These are phyloP conservation scores for Varecia variegata DNA, from an alignment of 2,797 vertebrate genomes.

Conservation along the genomic window DNA sequence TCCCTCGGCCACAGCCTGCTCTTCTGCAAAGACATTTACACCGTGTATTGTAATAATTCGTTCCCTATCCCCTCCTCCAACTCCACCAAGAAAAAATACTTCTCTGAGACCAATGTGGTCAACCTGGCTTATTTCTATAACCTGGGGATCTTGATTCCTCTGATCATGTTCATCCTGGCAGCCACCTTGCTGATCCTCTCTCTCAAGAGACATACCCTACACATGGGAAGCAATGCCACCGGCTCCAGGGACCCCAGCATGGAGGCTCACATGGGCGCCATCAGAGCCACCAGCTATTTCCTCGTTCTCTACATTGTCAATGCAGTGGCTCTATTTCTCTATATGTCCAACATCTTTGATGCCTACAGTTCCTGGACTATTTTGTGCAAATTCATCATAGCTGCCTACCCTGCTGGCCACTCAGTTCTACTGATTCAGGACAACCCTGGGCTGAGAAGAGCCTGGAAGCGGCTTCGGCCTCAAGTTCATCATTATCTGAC, in stretches of 20 bases:
- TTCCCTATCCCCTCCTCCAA: not conserved
- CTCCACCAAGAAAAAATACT: not conserved
- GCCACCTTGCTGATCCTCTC: slow-evolving; percentile 57
- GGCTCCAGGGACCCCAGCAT: slow-evolving; percentile 26
- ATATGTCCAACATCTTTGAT: not conserved
- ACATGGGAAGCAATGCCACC: not conserved
- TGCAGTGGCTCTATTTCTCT: not conserved
- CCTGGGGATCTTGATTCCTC: slow-evolving; percentile 28
- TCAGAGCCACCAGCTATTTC: slow-evolving; percentile 32
- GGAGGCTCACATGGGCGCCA: slow-evolving; percentile 22
- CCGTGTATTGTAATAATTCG: not conserved
- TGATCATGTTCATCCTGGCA: not conserved
- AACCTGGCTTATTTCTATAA: not conserved
- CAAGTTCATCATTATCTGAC: not conserved
- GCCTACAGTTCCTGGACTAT: not conserved
- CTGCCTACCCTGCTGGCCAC: slow-evolving; percentile 57
- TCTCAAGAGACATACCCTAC: slow-evolving; percentile 42
- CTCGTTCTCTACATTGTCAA: not conserved
- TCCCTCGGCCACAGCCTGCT: not conserved
- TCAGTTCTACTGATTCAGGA: slow-evolving; percentile 62
- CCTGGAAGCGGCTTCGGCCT: slow-evolving; percentile 8
- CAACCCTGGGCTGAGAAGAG: slow-evolving; percentile 68
- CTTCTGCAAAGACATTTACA: not conserved
- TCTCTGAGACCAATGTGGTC: not conserved
- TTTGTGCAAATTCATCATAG: slow-evolving; percentile 44